phyloP scores from a whole-genome alignment of 1,140 invertebrate species.

The Hylyphantes graminicola region DNA sequence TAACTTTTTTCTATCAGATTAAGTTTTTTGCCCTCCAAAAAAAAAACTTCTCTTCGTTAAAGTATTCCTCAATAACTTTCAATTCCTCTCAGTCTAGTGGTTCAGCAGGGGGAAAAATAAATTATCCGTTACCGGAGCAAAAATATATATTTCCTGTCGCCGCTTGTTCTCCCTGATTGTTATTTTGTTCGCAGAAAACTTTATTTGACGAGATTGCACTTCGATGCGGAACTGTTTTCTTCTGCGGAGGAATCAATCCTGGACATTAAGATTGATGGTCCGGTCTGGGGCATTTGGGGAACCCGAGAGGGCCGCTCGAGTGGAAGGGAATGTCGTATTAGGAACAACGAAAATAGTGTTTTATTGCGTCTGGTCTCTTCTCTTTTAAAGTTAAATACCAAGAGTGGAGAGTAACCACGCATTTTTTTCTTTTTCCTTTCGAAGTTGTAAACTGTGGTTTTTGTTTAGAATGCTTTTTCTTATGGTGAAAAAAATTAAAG shows the following conservation, averaged over 20 bases:
- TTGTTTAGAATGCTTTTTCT: too few species aligned
- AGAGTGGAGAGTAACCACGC: neutral
- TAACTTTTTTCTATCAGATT: too few species aligned
- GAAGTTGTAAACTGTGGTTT: neutral
- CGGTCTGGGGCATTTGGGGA: neutral
- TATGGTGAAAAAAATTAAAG: too few species aligned
- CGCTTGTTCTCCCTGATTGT: neutral
- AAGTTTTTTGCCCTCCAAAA: neutral
- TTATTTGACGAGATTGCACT: neutral
- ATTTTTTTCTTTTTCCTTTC: neutral
- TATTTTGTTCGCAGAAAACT: neutral
- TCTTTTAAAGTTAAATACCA: neutral
- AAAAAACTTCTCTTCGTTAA: neutral
- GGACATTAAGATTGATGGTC: slow-evolving; percentile 1
- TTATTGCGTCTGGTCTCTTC: neutral
- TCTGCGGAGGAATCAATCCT: neutral
- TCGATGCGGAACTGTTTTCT: neutral
- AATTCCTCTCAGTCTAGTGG: neutral
- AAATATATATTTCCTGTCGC: neutral
- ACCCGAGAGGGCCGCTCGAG: neutral
- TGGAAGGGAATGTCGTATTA: neutral
- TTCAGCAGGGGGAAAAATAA: neutral
- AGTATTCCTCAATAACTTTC: slow-evolving; percentile 13
- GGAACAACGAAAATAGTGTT: neutral
- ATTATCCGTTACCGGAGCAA: neutral